Evolutionary conservation across 2,888 invertebrate species (phyloP).

Genomic region (Parasteatoda lunata): DNA sequence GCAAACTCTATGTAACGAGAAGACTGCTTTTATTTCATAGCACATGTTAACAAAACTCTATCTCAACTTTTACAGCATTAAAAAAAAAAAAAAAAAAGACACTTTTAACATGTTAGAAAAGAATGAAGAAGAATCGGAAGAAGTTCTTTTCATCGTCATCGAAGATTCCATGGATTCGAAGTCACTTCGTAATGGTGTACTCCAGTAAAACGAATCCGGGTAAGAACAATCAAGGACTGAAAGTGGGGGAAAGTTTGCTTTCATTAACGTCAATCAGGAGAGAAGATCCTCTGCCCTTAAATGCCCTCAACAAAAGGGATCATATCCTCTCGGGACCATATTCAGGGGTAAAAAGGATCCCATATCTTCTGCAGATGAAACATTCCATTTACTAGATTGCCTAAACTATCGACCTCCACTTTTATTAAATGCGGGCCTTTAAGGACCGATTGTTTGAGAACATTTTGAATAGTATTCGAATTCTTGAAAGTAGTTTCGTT

Average conservation of each 20-base stretch:
- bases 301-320: conserved; percentile 28
- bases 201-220: neutral
- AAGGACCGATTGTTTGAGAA: too few relatives aligned
- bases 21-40: too few relatives aligned
- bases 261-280: conserved; percentile 53
- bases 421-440: neutral
- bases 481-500: too few relatives aligned
- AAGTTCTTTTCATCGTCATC: neutral
- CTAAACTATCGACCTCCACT: neutral
- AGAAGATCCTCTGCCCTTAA: conserved; percentile 17
- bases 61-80: too few relatives aligned
- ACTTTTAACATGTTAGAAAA: neutral
- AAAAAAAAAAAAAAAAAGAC: too few relatives aligned
- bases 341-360: conserved; percentile 5
- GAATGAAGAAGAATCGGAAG: neutral
- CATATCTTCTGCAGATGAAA: conserved; percentile 19
- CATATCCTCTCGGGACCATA: conserved; percentile 19
- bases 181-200: conserved; percentile 1
- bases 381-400: conserved; percentile 40
- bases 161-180: neutral
- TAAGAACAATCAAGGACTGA: neutral
- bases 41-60: too few relatives aligned
- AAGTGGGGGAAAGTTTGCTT: conserved; percentile 29
- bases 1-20: too few relatives aligned
- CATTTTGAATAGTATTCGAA: too few relatives aligned